A percentile compares a stretch with the other conserved stretches of the same genome.
These are phyloP conservation scores for Drosophila melanica DNA, from an alignment of 1,140 invertebrate species.

Conservation along the genomic window DNA sequence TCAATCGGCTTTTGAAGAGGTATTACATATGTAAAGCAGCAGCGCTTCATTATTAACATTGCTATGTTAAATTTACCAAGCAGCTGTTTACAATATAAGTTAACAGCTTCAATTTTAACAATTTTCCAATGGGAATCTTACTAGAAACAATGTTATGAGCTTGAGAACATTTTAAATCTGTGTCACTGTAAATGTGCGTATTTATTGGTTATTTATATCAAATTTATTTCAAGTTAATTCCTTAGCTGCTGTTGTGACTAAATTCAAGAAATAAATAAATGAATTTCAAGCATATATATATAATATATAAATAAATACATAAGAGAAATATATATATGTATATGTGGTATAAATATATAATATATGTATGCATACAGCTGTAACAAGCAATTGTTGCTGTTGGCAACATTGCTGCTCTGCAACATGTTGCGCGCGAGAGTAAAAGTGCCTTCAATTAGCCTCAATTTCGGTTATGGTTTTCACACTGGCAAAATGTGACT, in stretches of 20 bases:
- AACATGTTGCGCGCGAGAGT: constrained; percentile 38
- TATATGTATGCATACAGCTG: not conserved
- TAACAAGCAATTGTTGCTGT: not conserved
- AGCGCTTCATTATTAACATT: too few species aligned
- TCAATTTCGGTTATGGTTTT: constrained; percentile 49
- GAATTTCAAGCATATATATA: not conserved
- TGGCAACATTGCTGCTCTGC: constrained; percentile 13
- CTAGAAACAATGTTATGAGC: too few species aligned
- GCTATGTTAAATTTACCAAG: too few species aligned
- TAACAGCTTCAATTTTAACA: too few species aligned
- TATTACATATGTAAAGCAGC: too few species aligned
- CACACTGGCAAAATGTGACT: constrained; percentile 44
- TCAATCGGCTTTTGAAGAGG: too few species aligned
- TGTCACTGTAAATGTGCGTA: too few species aligned
- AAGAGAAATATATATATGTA: too few species aligned
- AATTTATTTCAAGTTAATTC: constrained; percentile 19
- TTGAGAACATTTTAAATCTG: too few species aligned
- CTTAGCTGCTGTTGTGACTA: constrained; percentile 2
- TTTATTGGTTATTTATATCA: not conserved
- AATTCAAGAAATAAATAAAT: constrained; percentile 18
- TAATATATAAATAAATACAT: not conserved
- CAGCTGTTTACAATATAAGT: too few species aligned
- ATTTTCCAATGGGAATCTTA: too few species aligned
- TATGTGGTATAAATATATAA: not conserved
- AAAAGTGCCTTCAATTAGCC: constrained; percentile 54